Conservation (phyloP, 1,140 invertebrate species). For the Parasteatoda tepidariorum region DNA sequence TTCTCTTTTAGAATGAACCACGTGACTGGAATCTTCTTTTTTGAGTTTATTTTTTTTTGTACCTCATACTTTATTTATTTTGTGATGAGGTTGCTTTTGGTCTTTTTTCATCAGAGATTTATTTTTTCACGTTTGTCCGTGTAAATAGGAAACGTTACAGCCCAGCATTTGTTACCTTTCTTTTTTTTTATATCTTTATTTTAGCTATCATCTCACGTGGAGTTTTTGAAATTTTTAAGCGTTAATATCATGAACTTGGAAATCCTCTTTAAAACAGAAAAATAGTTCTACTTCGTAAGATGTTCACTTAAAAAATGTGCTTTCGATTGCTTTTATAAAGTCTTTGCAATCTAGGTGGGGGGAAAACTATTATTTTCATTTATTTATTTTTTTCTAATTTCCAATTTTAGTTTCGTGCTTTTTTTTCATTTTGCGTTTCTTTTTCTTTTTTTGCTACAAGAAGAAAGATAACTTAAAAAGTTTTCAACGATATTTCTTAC, state of each 20-base stretch:
- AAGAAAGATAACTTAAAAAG: too few species aligned
- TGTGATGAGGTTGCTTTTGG: constrained; percentile 1
- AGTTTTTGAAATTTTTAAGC: neutral
- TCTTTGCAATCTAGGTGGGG: too few species aligned
- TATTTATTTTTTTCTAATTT: too few species aligned
- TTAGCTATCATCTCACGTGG: neutral
- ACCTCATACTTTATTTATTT: neutral
- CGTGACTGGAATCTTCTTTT: constrained; percentile 34
- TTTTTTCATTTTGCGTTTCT: too few species aligned
- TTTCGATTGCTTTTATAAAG: too few species aligned
- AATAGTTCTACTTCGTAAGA: neutral
- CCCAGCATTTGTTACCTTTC: neutral
- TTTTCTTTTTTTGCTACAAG: too few species aligned
- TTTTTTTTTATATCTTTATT: neutral
- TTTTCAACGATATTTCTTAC: too few species aligned
- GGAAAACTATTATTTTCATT: too few species aligned
- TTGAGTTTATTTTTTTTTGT: neutral
- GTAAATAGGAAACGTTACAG: neutral
- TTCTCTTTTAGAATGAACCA: constrained; percentile 19
- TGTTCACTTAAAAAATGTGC: too few species aligned
- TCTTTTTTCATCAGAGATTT: neutral
- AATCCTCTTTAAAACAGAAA: neutral
- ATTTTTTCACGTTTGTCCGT: neutral
- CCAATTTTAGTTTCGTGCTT: too few species aligned
- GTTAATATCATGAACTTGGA: neutral